Evolutionary conservation across 1,140 invertebrate genomes (phyloP), one percentile per base, ranked within the genome.

Genomic region (Wasmannia auropunctata): DNA sequence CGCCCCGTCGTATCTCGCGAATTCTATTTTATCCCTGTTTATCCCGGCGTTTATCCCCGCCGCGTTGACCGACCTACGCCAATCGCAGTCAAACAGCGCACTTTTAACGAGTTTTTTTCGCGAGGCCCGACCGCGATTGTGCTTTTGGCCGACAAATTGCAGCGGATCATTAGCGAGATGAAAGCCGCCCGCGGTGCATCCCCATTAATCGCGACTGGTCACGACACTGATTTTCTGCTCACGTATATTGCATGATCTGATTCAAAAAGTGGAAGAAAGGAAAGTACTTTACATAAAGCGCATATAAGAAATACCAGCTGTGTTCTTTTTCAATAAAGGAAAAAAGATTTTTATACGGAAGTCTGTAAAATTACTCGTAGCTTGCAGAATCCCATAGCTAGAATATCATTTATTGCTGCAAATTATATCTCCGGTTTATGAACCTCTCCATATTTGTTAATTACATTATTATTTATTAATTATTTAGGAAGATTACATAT

Each of bases 91-190:
- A 58, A 87, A 86, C 85, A 87, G 72, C 87, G 86, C 84, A 86
- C 91, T 93, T 93, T 92, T 91, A 92, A 93, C 92, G 92, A 86
- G 86, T 92, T 92, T 88, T 91, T 88, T 92, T 91, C 87, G 81
- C 88, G 81, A 90, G 87, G 58, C 79, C 74, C 90, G 75, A 86
- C 85, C 91, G 88, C 63, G 65, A 93, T 93, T 93, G 92, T 92
- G 93, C 92, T 93, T 93, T 92, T 91, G 90, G 90, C 86, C 84
- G 89, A 86, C 67, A 81, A 91, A 91, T 92, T 90, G 92, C 85
- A 83, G 89, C 87, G 91, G 90, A 93, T 93, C 91, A 93, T 93
- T 91, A 92, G 91, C 79, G 89, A 89, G 81, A 86, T 79, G 74
- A 86, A 77, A 87, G 72, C 43, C n/a, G n/a, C 60, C 76, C 76